Evolutionary conservation across 2,113 vertebrate species (phyloP).

Genomic region (Scomber colias): DNA sequence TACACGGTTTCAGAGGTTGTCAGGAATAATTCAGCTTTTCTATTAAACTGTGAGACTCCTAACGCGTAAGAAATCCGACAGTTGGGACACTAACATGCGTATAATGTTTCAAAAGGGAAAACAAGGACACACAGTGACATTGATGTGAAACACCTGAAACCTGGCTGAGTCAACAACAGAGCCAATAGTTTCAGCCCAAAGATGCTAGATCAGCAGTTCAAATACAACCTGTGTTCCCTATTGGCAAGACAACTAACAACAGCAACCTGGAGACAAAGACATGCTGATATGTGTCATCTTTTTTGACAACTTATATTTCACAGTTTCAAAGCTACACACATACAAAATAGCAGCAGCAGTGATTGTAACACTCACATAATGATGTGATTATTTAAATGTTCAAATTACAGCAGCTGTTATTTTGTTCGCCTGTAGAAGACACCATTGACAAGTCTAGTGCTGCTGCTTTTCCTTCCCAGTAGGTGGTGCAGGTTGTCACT

Average conservation of each 20-base stretch:
- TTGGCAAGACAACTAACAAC: slow-evolving; percentile 3
- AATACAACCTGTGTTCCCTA: neutral
- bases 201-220: neutral
- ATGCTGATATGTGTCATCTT: neutral
- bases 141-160: slow-evolving; percentile 27
- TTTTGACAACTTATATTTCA: neutral
- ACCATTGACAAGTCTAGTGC: neutral
- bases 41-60: slow-evolving; percentile 6
- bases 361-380: neutral
- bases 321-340: neutral
- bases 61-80: slow-evolving; percentile 7
- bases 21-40: slow-evolving; percentile 26
- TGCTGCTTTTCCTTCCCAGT: neutral
- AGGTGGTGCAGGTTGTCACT: slow-evolving; percentile 17
- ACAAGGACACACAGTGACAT: neutral
- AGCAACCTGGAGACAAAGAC: neutral
- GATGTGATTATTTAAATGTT: neutral
- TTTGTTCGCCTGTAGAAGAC: neutral
- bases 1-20: slow-evolving; percentile 26
- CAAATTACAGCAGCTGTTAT: neutral
- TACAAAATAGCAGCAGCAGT: neutral
- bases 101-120: slow-evolving; percentile 3
- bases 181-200: neutral
- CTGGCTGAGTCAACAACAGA: neutral
- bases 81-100: neutral